Base-by-base conservation (phyloP, 2,113 vertebrate genomes). In the Ailurus styani region DNA sequence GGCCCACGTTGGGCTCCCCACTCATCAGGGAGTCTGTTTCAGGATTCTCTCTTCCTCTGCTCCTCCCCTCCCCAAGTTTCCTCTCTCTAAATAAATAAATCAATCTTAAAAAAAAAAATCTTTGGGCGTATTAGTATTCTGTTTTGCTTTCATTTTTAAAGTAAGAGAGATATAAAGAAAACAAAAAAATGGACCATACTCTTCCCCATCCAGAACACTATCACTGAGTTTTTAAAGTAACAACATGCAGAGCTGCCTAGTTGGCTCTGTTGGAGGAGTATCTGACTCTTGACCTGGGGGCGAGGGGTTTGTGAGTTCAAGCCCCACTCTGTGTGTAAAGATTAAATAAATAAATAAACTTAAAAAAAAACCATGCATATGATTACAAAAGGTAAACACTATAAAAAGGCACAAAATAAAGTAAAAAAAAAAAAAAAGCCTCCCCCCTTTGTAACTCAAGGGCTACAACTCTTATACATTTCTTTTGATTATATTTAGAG, bases 61-160 rank as follows among this genome's bases (percentile, higher is more conserved):
- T 62, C 60, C 27, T 62, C 27, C 60, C 60, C 27, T 5, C 25
- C 60, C 60, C 27, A 57, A 57, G 55, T 27, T 29, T 7, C 1
- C 60, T 62, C 12, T 27, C 27, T 62, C 60, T 62, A 62, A 62
- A 62, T 62, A 62, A 60, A 60, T 60, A 11, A 62, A 29, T 62
- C 11, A 62, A 62, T 62, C 11, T 29, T 62, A 13, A 29, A 29
- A 62, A 57, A 57, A 60, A 27, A 60, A 60, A 60, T 13, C 75
- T 95, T 73, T 66, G 54, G 11, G 34, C 77, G 50, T 52, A 73
- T 6, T 70, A 87, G 72, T 60, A 12, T 89, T 88, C n/a, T 84
- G 87, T 68, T 91, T 68, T 72, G 40, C 93, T 73, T 73, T 70
- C 52, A 10, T 40, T 95, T 96, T 95, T 70, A 52, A 93, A 95